Percentiles rank a stretch among this genome's conserved stretches.
Conservation (phyloP, 2,113 vertebrate genomes). For the Myocastor coypus region DNA sequence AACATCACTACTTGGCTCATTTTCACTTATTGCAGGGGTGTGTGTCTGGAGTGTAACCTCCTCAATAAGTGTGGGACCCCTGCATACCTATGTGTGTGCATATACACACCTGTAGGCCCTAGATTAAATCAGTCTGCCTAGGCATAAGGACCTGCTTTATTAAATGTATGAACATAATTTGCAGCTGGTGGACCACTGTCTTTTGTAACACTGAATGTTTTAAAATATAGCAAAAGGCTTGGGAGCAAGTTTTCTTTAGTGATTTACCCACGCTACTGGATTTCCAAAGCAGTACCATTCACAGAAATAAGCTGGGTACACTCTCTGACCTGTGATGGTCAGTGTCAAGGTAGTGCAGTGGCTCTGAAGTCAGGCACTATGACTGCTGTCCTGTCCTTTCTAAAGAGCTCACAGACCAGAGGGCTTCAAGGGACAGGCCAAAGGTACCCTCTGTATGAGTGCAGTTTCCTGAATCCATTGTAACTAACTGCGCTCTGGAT, state of each 20-base stretch:
- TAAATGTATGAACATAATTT: neutral
- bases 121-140: neutral
- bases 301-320: neutral
- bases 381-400: neutral
- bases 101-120: neutral
- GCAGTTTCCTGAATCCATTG: neutral
- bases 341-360: accelerated
- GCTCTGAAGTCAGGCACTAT: accelerated
- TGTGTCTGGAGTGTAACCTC: too few relatives aligned
- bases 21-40: too few relatives aligned
- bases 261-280: neutral
- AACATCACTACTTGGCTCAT: too few relatives aligned
- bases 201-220: neutral
- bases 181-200: too few relatives aligned
- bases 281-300: neutral
- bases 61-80: too few relatives aligned
- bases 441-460: too few relatives aligned
- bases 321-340: accelerated
- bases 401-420: neutral
- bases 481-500: neutral
- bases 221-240: neutral
- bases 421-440: neutral
- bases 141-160: neutral
- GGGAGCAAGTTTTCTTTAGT: neutral
- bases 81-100: neutral